Evolutionary conservation across 2,888 invertebrate genomes (phyloP).

Genomic region (Metacarcinus magister): DNA sequence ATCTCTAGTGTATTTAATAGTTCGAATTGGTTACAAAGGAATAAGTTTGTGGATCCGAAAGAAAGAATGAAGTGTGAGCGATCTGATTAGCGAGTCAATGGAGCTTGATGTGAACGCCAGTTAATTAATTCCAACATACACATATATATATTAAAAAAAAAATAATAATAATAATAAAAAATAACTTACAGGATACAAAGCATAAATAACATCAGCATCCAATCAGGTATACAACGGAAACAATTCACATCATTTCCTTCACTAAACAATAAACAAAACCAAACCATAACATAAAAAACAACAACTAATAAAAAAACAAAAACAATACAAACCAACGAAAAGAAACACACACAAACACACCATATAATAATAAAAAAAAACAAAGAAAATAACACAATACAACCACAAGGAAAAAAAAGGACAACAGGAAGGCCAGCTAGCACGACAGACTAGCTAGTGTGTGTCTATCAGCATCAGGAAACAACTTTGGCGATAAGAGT

Average conservation of each 20-base stretch:
- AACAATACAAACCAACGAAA: neutral
- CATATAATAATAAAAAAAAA: neutral
- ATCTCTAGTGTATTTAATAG: neutral
- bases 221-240: neutral
- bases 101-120: neutral
- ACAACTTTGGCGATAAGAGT: neutral
- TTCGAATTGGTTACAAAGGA: neutral
- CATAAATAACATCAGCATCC: neutral
- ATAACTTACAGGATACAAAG: neutral
- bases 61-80: neutral
- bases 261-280: no score
- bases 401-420: neutral
- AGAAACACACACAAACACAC: neutral
- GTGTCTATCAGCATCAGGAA: conserved; percentile 19
- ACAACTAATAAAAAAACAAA: neutral
- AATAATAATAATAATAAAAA: neutral
- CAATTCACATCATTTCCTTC: neutral
- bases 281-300: neutral
- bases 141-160: neutral
- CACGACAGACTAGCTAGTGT: neutral
- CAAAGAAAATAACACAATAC: neutral
- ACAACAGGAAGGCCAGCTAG: neutral
- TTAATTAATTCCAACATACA: neutral
- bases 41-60: neutral
- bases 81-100: neutral